Conservation (phyloP, 1,140 invertebrate species). For the Panulirus ornatus region DNA sequence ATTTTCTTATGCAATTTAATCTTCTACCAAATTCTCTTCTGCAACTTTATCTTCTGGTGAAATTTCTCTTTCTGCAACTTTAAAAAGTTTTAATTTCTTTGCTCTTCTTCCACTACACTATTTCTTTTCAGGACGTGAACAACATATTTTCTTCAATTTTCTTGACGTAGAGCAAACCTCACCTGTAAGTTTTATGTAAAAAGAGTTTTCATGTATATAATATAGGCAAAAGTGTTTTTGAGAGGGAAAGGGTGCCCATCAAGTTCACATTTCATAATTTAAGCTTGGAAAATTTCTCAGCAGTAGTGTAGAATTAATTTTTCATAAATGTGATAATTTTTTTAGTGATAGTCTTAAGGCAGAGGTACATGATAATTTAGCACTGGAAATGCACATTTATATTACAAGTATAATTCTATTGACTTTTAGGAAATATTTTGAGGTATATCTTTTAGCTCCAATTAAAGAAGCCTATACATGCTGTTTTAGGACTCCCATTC, state of each 20-base stretch:
- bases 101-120: neutral
- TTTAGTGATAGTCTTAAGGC: neutral
- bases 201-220: neutral
- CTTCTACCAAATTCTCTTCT: neutral
- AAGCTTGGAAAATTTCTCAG: neutral
- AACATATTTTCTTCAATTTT: neutral
- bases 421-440: neutral
- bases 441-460: neutral
- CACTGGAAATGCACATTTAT: neutral
- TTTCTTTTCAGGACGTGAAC: too few relatives aligned
- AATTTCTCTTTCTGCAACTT: neutral
- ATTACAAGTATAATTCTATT: neutral
- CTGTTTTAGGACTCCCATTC: slow-evolving; percentile 3
- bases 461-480: neutral
- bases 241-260: neutral
- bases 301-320: neutral
- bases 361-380: neutral
- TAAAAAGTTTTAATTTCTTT: neutral
- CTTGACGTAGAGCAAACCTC: neutral
- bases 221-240: neutral
- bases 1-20: neutral
- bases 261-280: slow-evolving; percentile 2
- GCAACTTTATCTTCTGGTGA: neutral
- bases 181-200: neutral
- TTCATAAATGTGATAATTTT: neutral